Base-by-base conservation (phyloP, 2,888 invertebrate genomes). In the Catocala fraxini region DNA sequence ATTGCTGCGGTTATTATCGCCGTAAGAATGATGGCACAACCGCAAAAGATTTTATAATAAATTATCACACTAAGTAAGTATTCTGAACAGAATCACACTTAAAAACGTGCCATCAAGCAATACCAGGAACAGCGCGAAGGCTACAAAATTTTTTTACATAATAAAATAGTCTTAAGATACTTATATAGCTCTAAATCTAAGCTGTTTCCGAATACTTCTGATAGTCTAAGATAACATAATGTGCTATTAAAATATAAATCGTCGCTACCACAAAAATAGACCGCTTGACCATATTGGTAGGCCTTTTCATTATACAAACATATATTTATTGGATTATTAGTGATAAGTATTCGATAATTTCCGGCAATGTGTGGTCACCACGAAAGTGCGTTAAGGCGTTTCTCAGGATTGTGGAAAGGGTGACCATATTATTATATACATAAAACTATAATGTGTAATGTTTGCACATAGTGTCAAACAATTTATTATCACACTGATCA, bases 281-380 rank as follows among this genome's bases (percentile, higher is more conserved):
- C 46, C 42, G 54, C 46, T 60, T 35, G n/a, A 1, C 51, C 47
- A 55, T 53, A 60, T 53, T 49, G 45, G 51, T 73, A 70, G 73
- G 66, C 73, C n/a, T 51, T 65, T 68, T 65, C 48, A 64, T 65
- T 63, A 64, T 63, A 59, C 62, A 68, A 68, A 62, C 54, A 49
- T 59, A 70, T 70, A 70, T 66, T 73, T 70, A 74, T 77, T 67
- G 65, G 51, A 74, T 64, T 66, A 75, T 77, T 69, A 63, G 63
- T 55, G 59, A 74, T 75, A 81, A 77, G 73, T 80, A 86, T 85
- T 80, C 74, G 71, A 79, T 74, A 73, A 78, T 82, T 82, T 86
- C 86, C 86, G 85, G 83, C 73, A 70, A 77, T 67, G 77, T 68
- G 78, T 77, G 73, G 78, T 77, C 76, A 74, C 78, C 76, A 71